phyloP scores from a whole-genome alignment of 2,113 vertebrate species.

The Herpetotheres cachinnans region DNA sequence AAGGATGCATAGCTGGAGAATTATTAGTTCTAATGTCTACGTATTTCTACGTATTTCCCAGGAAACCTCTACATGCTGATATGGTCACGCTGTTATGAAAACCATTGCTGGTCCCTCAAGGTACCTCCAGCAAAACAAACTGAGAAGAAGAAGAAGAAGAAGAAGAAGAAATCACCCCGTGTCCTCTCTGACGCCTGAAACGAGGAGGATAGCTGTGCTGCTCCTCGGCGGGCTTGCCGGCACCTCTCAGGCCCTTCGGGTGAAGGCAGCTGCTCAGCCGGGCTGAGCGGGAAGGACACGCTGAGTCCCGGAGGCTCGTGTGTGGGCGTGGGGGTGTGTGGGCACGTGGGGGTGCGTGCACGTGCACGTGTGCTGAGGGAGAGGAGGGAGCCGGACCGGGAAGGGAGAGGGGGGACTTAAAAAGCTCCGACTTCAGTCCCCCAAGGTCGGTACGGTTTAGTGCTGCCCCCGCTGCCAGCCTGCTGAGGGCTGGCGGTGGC shows the following conservation, averaged over 20 bases:
- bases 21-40: conserved; percentile 7
- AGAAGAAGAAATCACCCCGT: background rate
- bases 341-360: background rate
- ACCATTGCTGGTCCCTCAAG: conserved; percentile 6
- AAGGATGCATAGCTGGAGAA: conserved; percentile 13
- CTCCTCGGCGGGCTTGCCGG: background rate
- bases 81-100: background rate
- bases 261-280: background rate
- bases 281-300: background rate
- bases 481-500: conserved; percentile 77
- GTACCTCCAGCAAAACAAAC: conserved; percentile 1
- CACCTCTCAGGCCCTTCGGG: background rate
- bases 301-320: background rate
- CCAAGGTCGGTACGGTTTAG: conserved; percentile 90
- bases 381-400: background rate
- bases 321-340: fast-evolving
- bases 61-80: background rate
- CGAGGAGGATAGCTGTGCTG: background rate
- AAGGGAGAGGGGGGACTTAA: conserved; percentile 36
- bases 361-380: background rate
- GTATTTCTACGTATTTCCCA: background rate
- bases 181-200: background rate
- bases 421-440: conserved; percentile 94
- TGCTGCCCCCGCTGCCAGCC: conserved; percentile 60
- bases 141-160: background rate